phyloP scores from a whole-genome alignment of 2,888 invertebrate genomes.

The Stenodera caucasica region DNA sequence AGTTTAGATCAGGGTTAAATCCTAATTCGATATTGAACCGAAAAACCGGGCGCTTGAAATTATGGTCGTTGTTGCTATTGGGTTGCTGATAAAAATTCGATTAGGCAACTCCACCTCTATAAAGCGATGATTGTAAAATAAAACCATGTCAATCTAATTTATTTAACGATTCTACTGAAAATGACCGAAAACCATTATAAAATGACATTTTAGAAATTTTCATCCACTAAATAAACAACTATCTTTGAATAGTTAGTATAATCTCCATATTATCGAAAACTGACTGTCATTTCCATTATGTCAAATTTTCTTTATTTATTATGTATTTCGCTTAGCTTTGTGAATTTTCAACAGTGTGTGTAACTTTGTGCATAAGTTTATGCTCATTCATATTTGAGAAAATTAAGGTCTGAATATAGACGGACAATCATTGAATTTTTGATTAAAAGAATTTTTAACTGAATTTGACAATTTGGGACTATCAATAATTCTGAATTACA shows the following conservation, averaged over 20 bases:
- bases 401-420: constrained; percentile 15
- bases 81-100: constrained; percentile 13
- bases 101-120: constrained; percentile 5
- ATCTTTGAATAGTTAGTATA: no score
- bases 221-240: no score
- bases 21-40: constrained; percentile 9
- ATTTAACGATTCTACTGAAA: constrained; percentile 3
- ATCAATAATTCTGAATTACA: no score
- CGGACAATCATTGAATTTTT: constrained; percentile 39
- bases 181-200: neutral
- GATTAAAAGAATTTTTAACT: constrained; percentile 43
- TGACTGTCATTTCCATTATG: neutral
- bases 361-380: constrained; percentile 33
- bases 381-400: neutral
- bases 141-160: constrained; percentile 8
- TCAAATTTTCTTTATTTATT: constrained; percentile 23
- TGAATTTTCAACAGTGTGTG: constrained; percentile 41
- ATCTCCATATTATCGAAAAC: no score
- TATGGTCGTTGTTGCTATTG: constrained; percentile 10
- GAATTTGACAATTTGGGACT: no score
- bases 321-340: constrained; percentile 36
- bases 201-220: no score
- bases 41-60: constrained; percentile 8
- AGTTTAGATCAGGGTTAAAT: constrained; percentile 9
- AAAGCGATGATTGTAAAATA: constrained; percentile 11